Base-by-base conservation (phyloP, 2,113 vertebrate species). In the Microcebus lehilahytsara region DNA sequence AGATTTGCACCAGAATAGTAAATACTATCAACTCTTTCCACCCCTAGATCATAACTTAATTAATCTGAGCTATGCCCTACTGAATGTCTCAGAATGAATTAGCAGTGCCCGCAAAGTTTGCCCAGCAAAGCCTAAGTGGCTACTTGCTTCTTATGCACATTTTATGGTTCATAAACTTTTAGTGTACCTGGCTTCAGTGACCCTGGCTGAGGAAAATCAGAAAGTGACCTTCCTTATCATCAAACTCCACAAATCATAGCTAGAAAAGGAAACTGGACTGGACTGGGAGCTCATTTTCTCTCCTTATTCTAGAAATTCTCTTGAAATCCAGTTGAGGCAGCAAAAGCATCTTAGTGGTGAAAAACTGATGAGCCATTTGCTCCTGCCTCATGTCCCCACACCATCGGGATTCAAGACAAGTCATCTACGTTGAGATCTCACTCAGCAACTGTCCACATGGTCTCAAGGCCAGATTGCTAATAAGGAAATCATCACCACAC, bases 141-240 rank as follows among this genome's bases (percentile, higher is more conserved):
- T 95, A 77, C 81, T 20, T 58, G 78, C 89, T 97, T 93, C 93
- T 97, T 85, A 64, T 34, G 49, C 64, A 83, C 56, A 69, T 86
- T 97, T 87, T 92, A 97, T 49, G 71, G 77, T 67, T 97, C 91
- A 72, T 95, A 97, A 97, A 96, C 78, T 90, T 97, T 85, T 49
- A 92, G 37, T 83, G 27, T 64, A 72, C 53, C 84, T 93, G 83
- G 64, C 81, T 97, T 60, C n/a, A 95, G 72, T 20, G 53, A 92
- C 30, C 79, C 80, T 95, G 19, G 67, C 64, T 3, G 14, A 19
- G 78, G 8, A 95, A 93, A 93, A 85, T 56, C 51, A 93, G 8
- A 53, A 77, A 87, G 40, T 92, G 46, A 94, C 40, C 51, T 75
- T 95, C 69, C 46, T 90, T 77, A 62, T 62, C 84, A 58, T 4